Base-by-base conservation (phyloP, 2,888 invertebrate species). In the Caenorhabditis parvicauda region DNA sequence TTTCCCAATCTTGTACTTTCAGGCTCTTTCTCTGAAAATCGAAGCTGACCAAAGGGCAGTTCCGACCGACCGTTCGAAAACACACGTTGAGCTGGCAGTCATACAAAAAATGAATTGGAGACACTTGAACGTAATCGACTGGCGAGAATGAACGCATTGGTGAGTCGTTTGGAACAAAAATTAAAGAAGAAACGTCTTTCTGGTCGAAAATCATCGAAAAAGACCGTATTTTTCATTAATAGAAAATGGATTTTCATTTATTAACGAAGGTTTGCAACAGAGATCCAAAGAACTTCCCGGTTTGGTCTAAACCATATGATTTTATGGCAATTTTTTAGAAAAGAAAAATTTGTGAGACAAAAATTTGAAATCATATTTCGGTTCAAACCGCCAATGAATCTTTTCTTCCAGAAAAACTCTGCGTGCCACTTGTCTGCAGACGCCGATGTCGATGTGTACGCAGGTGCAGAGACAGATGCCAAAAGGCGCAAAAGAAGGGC, bases 1-100 rank as follows among this genome's bases (percentile, higher is more conserved):
- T n/a, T n/a, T n/a, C n/a, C n/a, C n/a, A n/a, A n/a, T 35, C 25
- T 41, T 22, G 1, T 9, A 19, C 22, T 52, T 69, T 35, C 55
- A 71, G 71, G 59, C 67, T 0, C 53, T 60, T 27, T 49, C 58
- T 9, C 44, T 74, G 39, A 70, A 70, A 56, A 42, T 60, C 6
- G 66, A 67, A 42, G 54, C 60, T 1, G 73, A 71, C 42, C 45
- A 54, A n/a, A 57, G 67, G 17, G 67, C 64, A 49, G 82, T 87
- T 87, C 89, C 88, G 12, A 87, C 89, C 21, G 90, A 92, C 79
- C 88, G 89, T 69, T 82, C 92, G 19, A 89, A 91, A 82, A 89
- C 88, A 12, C 89, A 90, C 70, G 90, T 90, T 67, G 90, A 92
- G 82, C 83, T 90, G 44, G 88, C 88, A 0, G 87, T 87, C 70